Evolutionary conservation across 2,113 vertebrate species (phyloP).

Genomic region (Arizona elegans): DNA sequence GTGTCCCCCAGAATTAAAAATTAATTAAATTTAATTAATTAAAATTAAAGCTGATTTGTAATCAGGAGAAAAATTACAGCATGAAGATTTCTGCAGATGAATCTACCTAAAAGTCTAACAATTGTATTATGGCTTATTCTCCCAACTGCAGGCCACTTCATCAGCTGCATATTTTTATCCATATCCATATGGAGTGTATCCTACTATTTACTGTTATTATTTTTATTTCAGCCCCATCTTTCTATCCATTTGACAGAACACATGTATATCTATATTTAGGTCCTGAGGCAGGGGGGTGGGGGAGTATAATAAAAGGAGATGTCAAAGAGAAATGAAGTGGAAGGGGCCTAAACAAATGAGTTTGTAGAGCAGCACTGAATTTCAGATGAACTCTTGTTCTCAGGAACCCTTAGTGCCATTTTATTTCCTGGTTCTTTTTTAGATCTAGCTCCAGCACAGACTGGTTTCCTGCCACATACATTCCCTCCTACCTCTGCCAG

Average conservation of each 20-base stretch:
- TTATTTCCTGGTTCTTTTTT: neutral
- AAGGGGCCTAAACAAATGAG: neutral
- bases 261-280: neutral
- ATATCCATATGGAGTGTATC: neutral
- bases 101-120: neutral
- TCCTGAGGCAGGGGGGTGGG: neutral
- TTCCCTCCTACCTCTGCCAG: neutral
- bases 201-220: neutral
- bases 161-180: neutral
- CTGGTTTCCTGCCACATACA: neutral
- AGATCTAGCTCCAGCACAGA: neutral
- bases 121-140: neutral
- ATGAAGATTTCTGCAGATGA: neutral
- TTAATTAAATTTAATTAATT: too few species aligned
- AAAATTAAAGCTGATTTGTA: neutral
- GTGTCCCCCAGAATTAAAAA: neutral
- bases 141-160: neutral
- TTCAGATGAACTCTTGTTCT: neutral
- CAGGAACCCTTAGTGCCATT: neutral
- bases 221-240: neutral
- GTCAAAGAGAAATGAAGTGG: neutral
- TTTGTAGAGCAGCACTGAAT: neutral
- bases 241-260: neutral
- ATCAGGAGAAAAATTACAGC: neutral
- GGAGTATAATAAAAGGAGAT: neutral